Base-by-base conservation (phyloP, 1,140 invertebrate species). In the Camponotus floridanus region DNA sequence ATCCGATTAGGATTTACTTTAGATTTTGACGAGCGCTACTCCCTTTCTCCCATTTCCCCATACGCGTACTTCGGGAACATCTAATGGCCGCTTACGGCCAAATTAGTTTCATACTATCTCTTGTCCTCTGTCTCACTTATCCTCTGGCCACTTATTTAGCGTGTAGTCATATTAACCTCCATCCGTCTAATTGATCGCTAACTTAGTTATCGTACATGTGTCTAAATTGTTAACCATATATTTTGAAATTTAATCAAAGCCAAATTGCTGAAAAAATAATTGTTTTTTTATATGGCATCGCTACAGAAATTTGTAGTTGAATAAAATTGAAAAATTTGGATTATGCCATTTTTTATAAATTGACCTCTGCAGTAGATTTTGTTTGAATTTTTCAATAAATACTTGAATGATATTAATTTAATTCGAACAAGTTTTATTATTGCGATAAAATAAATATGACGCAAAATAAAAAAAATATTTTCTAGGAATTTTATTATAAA, bases 1-100 rank as follows among this genome's bases (percentile, higher is more conserved):
- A 90, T 90, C 88, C 86, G 81, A 90, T 90, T 90, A 91, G 74
- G 86, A 86, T 90, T 91, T 91, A 78, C 76, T 88, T 86, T 86
- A 90, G 81, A 90, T 90, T 88, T 91, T 90, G 78, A 83, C 85
- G 85, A 73, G 71, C 73, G 48, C 33, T 85, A 51, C 55, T 45
- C 57, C 51, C 4, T 18, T 51, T 51, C 11, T 55, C 21, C 67
- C 57, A 9, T 18, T 45, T 18, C n/a, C n/a, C n/a, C 62, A 42
- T n/a, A 57, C 26, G 55, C 61, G 33, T 33, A 26, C 51, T 36
- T 71, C 15, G 8, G 48, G 18, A 15, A 67, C 51, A 61, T 51
- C 71, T 88, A 90, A 90, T 90, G 81, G 86, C 51, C 86, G 76
- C 86, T 90, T 90, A 89, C 62, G 68, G 70, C 61, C 64, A 90